Evolutionary conservation across 2,888 invertebrate genomes (phyloP).

Genomic region (Gymnosoma rotundatum): DNA sequence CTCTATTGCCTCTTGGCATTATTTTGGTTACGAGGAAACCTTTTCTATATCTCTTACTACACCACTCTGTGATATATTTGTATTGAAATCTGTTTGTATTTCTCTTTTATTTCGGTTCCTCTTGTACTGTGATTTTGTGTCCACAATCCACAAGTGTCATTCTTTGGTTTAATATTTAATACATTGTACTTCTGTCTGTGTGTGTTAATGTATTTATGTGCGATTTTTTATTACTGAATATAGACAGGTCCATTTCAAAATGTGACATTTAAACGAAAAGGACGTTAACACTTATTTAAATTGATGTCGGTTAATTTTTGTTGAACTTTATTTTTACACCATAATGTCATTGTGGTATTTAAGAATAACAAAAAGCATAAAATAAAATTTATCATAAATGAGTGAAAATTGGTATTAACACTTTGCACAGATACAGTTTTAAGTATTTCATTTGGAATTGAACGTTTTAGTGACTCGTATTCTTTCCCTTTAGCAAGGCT

Average conservation of each 20-base stretch:
- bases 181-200: conserved; percentile 2
- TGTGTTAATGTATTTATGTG: conserved; percentile 15
- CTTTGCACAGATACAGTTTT: conserved; percentile 20
- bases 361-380: conserved; percentile 35
- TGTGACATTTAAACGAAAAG: conserved; percentile 69
- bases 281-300: conserved; percentile 70
- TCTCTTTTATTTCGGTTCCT: conserved; percentile 34
- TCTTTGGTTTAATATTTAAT: conserved; percentile 37
- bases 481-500: background rate
- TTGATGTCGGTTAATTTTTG: conserved; percentile 65
- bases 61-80: conserved; percentile 1
- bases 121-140: conserved; percentile 60
- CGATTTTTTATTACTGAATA: conserved; percentile 37
- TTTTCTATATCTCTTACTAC: background rate
- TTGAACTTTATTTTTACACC: conserved; percentile 55
- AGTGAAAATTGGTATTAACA: conserved; percentile 54
- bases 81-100: conserved; percentile 33
- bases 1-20: conserved; percentile 5
- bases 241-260: conserved; percentile 67
- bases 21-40: conserved; percentile 4
- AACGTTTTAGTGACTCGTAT: no score
- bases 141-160: conserved; percentile 61
- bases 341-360: conserved; percentile 51
- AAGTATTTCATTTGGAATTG: conserved; percentile 4
- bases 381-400: conserved; percentile 64